Percentiles rank a stretch among this genome's conserved stretches.
Conservation (phyloP, 2,888 invertebrate genomes). For the Polydrusus cervinus region DNA sequence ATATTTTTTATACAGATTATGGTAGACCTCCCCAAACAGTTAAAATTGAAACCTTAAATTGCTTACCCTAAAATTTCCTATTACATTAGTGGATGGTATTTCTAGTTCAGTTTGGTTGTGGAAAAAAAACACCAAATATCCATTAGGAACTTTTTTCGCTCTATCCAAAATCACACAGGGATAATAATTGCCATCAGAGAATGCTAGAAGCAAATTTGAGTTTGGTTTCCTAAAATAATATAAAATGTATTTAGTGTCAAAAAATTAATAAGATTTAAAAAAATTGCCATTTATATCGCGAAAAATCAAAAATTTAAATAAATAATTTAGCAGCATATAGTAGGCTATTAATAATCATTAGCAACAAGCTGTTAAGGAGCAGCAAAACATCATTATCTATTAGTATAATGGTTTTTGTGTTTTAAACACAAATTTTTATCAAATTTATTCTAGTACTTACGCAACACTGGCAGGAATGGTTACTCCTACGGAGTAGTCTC, state of each 20-base stretch:
- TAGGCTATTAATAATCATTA: too few species aligned
- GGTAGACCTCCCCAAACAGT: too few species aligned
- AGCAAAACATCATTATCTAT: too few species aligned
- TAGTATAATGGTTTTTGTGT: too few species aligned
- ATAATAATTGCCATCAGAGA: slow-evolving; percentile 40
- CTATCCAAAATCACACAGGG: slow-evolving; percentile 50
- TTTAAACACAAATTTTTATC: too few species aligned
- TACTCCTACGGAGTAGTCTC: slow-evolving; percentile 34
- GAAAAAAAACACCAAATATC: slow-evolving; percentile 51
- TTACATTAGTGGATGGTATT: slow-evolving; percentile 43
- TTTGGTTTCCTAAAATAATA: slow-evolving; percentile 40
- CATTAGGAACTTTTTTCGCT: slow-evolving; percentile 41
- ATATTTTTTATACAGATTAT: too few species aligned
- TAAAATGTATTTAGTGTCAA: background rate
- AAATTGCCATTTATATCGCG: too few species aligned
- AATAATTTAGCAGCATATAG: too few species aligned
- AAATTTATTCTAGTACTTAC: slow-evolving; percentile 17
- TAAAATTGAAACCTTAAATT: too few species aligned
- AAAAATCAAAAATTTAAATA: too few species aligned
- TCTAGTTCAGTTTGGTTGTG: slow-evolving; percentile 49
- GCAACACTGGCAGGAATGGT: slow-evolving; percentile 33
- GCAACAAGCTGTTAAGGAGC: too few species aligned
- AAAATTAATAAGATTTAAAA: too few species aligned
- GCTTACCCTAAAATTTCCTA: slow-evolving; percentile 53
- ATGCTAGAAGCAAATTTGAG: slow-evolving; percentile 51